Base-by-base conservation (phyloP, 2,888 invertebrate species). In the Dolichomitus sp. region DNA sequence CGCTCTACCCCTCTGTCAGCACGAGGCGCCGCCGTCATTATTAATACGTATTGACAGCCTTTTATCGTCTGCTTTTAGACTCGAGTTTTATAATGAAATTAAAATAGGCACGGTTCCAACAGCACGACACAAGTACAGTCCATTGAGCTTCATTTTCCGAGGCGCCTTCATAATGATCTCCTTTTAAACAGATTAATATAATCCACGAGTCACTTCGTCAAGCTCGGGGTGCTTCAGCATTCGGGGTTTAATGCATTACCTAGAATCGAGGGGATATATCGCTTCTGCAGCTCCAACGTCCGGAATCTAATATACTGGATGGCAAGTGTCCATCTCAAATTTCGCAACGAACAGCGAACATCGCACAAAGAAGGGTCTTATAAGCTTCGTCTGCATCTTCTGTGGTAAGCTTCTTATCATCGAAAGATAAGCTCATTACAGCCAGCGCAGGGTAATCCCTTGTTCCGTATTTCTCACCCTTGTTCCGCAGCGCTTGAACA, bases 361-460 rank as follows among this genome's bases (percentile, higher is more conserved):
- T 40, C 14, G 52, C 52, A 23, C 12, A 33, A 33, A 48, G 33
- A 40, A 69, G 54, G n/a, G 23, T 54, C 69, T 40, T 17, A 14
- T 48, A 17, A 45, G 66, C 48, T 68, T 52, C 19, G 27, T 69
- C 54, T n/a, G 27, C 23, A 52, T 19, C 52, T 69, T 52, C 50
- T 37, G 40, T 23, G 54, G 19, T 52, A 69, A 69, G 33, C 69
- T 52, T 37, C 69, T 69, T 69, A 54, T 54, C 54, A 54, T 40
- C 54, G 27, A 69, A 54, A 52, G 52, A 54, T 69, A 69, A 69
- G 69, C 54, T 52, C 40, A 40, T 69, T 40, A 40, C 69, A 19
- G 40, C 4, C 12, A 69, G 40, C 37, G 52, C 69, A 54, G 17
- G 12, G 54, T 50, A 69, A 69, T 52, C 40, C 54, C 54, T 54